A percentile compares a stretch with the other conserved stretches of the same genome.
Conservation (phyloP, 2,888 invertebrate species). For the Melieria omissa region DNA sequence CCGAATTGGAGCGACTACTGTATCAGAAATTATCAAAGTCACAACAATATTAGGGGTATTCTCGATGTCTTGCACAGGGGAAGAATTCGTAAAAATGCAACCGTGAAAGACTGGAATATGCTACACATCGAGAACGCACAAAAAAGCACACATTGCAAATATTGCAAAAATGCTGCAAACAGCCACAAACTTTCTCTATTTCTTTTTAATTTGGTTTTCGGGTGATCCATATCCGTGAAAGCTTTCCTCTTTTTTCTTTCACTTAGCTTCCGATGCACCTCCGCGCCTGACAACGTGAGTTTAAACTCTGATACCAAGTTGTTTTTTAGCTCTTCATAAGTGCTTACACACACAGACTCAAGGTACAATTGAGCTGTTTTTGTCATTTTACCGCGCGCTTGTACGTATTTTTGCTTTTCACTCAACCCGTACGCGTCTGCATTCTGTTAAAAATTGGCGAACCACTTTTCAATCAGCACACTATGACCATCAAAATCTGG, state of each 20-base stretch:
- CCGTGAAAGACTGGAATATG: too few relatives aligned
- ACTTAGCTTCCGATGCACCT: conserved; percentile 34
- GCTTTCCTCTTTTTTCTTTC: conserved; percentile 34
- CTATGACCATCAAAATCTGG: conserved; percentile 14
- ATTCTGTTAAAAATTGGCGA: neutral
- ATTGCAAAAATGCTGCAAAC: too few relatives aligned
- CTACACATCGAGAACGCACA: too few relatives aligned
- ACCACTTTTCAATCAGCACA: neutral
- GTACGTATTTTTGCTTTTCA: conserved; percentile 38
- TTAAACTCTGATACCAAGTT: conserved; percentile 33
- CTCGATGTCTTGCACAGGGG: too few relatives aligned
- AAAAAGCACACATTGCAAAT: too few relatives aligned
- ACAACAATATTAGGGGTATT: too few relatives aligned
- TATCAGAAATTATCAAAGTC: too few relatives aligned
- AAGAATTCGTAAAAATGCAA: too few relatives aligned
- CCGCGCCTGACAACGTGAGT: conserved; percentile 28
- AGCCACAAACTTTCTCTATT: too few relatives aligned
- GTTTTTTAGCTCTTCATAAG: conserved; percentile 14
- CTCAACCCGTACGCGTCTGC: conserved; percentile 30
- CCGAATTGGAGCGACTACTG: too few relatives aligned
- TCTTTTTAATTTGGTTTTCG: too few relatives aligned
- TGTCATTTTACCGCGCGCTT: conserved; percentile 38
- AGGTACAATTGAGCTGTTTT: conserved; percentile 38
- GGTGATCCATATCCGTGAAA: too few relatives aligned
- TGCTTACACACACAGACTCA: conserved; percentile 31